A percentile compares a stretch with the other conserved stretches of the same genome.
Evolutionary conservation across 2,113 vertebrate species (phyloP).

Genomic region (Mirounga angustirostris): DNA sequence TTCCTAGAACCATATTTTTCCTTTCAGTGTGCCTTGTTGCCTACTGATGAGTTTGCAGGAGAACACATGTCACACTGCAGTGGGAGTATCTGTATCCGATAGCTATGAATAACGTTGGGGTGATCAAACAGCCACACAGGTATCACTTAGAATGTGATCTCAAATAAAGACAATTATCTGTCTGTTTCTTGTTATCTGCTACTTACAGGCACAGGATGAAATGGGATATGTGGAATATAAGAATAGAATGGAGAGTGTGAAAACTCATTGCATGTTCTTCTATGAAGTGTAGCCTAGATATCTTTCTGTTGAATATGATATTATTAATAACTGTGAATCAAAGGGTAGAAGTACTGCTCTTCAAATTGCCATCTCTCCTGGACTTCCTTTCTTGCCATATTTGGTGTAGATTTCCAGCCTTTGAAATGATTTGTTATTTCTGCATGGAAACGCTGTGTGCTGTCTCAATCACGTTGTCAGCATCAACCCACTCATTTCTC

Average conservation of each 20-base stretch:
- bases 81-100: not conserved
- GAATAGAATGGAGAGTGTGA: not conserved
- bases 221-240: not conserved
- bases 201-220: not conserved
- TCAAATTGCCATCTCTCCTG: not conserved
- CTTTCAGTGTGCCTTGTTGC: not conserved
- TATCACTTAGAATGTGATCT: not conserved
- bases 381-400: not conserved
- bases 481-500: slow-evolving; percentile 17
- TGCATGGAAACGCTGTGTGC: not conserved
- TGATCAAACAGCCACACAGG: not conserved
- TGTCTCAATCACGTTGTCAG: not conserved
- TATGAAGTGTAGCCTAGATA: not conserved
- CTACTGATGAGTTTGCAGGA: not conserved
- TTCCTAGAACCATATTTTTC: not conserved
- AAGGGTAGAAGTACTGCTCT: not conserved
- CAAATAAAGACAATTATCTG: not conserved
- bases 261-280: not conserved
- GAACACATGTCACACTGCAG: not conserved
- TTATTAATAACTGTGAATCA: not conserved
- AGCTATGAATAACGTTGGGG: not conserved
- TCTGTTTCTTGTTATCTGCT: not conserved
- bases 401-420: not conserved
- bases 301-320: not conserved
- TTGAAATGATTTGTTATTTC: not conserved